These are phyloP conservation scores for Coleophora deauratella DNA, from an alignment of 2,888 invertebrate species.

Conservation along the genomic window DNA sequence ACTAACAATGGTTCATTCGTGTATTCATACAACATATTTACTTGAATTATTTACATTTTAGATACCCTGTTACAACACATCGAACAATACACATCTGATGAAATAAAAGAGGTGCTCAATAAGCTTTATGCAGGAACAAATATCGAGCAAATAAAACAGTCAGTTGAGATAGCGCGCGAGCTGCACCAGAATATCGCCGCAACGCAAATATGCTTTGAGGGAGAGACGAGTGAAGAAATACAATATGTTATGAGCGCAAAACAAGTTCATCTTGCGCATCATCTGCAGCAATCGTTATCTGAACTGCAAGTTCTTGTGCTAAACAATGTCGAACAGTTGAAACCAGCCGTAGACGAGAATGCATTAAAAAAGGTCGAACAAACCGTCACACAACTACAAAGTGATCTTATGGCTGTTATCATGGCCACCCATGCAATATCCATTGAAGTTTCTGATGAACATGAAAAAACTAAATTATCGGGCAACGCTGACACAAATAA, in stretches of 20 bases:
- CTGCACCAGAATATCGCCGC: not conserved
- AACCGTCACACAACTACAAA: conserved; percentile 1
- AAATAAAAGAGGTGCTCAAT: not conserved
- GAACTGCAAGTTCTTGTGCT: conserved; percentile 1
- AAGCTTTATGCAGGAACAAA: not conserved
- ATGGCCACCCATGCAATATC: not conserved
- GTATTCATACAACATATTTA: no score
- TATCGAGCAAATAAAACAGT: not conserved
- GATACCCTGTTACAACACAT: conserved; percentile 3
- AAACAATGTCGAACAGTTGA: not conserved
- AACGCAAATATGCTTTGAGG: not conserved
- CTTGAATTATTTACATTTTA: not conserved
- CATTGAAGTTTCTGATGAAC: not conserved
- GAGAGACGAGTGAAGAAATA: not conserved
- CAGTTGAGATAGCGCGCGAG: not conserved
- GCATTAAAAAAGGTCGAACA: not conserved
- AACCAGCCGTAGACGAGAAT: not conserved
- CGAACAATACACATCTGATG: not conserved
- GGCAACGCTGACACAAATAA: no score
- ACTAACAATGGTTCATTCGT: no score
- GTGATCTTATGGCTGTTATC: conserved; percentile 2
- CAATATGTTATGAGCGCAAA: not conserved
- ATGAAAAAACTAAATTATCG: no score
- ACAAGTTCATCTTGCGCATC: not conserved
- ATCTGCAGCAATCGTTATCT: conserved; percentile 3